Percentiles rank a stretch among this genome's conserved stretches.
Evolutionary conservation across 2,797 vertebrate genomes (phyloP).

Genomic region (Chromobotia macracanthus): DNA sequence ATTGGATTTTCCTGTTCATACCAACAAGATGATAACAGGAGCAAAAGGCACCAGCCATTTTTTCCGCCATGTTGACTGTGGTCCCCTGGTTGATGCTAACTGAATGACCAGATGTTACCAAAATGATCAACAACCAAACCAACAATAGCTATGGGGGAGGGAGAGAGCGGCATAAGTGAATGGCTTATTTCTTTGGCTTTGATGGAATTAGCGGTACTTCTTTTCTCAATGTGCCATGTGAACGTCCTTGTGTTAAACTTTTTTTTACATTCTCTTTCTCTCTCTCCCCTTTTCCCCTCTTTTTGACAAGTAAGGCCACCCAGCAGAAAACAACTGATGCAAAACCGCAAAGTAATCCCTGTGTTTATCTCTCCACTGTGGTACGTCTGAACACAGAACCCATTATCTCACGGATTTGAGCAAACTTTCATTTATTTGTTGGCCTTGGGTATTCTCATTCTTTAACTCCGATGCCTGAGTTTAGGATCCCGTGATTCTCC

Average conservation of each 20-base stretch:
- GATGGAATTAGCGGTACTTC: slow-evolving; percentile 98
- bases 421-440: slow-evolving; percentile 97
- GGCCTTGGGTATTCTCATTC: slow-evolving; percentile 82
- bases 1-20: slow-evolving; percentile 11
- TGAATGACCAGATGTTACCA: slow-evolving; percentile 87
- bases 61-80: slow-evolving; percentile 57
- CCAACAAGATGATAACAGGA: slow-evolving; percentile 15
- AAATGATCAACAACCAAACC: slow-evolving; percentile 87
- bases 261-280: slow-evolving; percentile 68
- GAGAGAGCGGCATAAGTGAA: slow-evolving; percentile 92
- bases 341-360: slow-evolving; percentile 95
- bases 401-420: slow-evolving; percentile 99
- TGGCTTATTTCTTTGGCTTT: slow-evolving; percentile 96
- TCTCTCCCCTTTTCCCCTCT: slow-evolving; percentile 60
- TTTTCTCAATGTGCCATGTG: slow-evolving; percentile 92
- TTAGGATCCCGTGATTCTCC: slow-evolving; percentile 79
- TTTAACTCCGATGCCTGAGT: slow-evolving; percentile 84
- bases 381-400: slow-evolving; percentile 98
- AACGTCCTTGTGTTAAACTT: slow-evolving; percentile 88
- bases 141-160: slow-evolving; percentile 58
- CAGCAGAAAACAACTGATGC: slow-evolving; percentile 99
- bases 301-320: slow-evolving; percentile 97
- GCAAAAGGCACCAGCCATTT: slow-evolving; percentile 58
- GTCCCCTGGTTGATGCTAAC: slow-evolving; percentile 69
- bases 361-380: slow-evolving; percentile 90